Base-by-base conservation (phyloP, 92 coral and sea anemone species). In the Bergia puertoricense region DNA sequence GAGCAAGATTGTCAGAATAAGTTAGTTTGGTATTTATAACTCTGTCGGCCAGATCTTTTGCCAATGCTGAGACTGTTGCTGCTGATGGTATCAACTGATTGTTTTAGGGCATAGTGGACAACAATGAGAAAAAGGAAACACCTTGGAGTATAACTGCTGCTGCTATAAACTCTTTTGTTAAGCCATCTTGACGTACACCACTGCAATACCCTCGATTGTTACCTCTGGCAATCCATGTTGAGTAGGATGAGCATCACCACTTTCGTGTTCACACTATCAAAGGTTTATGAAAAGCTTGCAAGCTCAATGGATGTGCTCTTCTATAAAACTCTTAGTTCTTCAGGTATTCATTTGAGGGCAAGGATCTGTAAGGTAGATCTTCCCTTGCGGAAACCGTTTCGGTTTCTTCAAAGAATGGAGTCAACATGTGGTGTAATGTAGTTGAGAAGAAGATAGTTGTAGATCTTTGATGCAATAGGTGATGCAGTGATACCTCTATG, bases 301-400 rank as follows among this genome's bases (percentile, higher is more conserved):
- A 3, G 20, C 30, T 7, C 18, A 15, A 56, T 9, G 65, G 65
- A 56, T 56, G 65, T 2, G 7, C 10, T 20, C 69, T 62, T 62
- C 8, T 22, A 0, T 3, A 2, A 18, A 1, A 62, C 69, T 22
- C 3, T 62, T 16, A 62, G 69, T 22, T 62, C 68, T 22, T 62
- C 69, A 22, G 3, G 0, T 62, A 62, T 18, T 16, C 30, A 4
- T 62, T 1, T 62, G 30, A 62, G 22, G 7, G 23, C 23, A 5
- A 62, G 69, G 69, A 62, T 20, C 30, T 62, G 69, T 62, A 56
- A 2, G 18, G 86, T 54, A 9, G 86, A 81, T 45, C 74, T 50
- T 37, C 86, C 86, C n/a, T 81, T 81, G 14, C 86, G 86, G 44
- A 51, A 81, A 43, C 74, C 86, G 20, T 81, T 81, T 43, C 54